Evolutionary conservation across 2,113 vertebrate genomes (phyloP).

Genomic region (Chaetodon auriga): DNA sequence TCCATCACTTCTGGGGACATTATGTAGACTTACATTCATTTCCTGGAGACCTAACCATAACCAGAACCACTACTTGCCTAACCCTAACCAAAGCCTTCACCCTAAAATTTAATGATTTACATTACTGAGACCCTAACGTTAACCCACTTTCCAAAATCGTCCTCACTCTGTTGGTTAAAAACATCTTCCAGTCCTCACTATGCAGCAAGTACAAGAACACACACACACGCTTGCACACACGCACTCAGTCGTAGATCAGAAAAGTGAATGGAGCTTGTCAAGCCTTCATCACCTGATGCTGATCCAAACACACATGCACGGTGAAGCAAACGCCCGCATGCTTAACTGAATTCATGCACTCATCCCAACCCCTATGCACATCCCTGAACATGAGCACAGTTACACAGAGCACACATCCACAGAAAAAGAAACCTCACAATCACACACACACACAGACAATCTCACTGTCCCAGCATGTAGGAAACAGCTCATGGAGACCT

Average conservation of each 20-base stretch:
- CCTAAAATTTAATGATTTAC: too few species aligned
- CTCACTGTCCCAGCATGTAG: slow-evolving; percentile 57
- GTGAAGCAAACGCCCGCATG: slow-evolving; percentile 8
- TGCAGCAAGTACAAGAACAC: neutral
- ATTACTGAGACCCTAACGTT: too few species aligned
- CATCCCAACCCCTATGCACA: slow-evolving; percentile 7
- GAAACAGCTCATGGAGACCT: slow-evolving; percentile 63
- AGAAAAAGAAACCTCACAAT: neutral
- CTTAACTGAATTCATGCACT: slow-evolving; percentile 21
- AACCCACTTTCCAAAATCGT: too few species aligned
- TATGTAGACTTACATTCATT: too few species aligned
- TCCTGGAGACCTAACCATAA: too few species aligned
- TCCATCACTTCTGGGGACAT: too few species aligned
- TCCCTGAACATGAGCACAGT: too few species aligned
- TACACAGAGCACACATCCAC: neutral
- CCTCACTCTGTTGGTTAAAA: too few species aligned
- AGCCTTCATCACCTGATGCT: slow-evolving; percentile 67
- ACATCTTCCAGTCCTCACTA: too few species aligned
- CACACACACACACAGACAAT: slow-evolving; percentile 31
- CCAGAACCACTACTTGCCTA: too few species aligned
- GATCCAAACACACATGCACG: slow-evolving; percentile 53
- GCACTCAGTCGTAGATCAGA: slow-evolving; percentile 22
- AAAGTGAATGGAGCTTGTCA: slow-evolving; percentile 69
- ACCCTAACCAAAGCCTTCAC: too few species aligned
- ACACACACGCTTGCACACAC: slow-evolving; percentile 12